Evolutionary conservation across 2,888 invertebrate genomes (phyloP), one percentile per base, ranked within the genome.

Genomic region (Heliconius aoede): DNA sequence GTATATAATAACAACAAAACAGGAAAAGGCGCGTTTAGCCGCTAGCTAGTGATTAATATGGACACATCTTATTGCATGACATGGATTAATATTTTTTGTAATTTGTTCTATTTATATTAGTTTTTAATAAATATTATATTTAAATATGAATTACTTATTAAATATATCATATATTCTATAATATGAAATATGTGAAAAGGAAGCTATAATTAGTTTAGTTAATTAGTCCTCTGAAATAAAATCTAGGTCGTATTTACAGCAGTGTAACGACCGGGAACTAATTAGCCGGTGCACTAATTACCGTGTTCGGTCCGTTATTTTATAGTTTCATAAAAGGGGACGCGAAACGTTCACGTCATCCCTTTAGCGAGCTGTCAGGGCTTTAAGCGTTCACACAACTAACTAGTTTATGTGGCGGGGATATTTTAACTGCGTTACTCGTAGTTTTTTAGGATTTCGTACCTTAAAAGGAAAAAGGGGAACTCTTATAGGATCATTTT

Each of bases 251-350:
- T 64, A 75, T 72, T 77, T 76, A 73, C 74, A 75, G 74, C 73
- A 78, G 73, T 78, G 76, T 76, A 81, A 80, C 79, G 78, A 78
- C 77, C 73, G 78, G 75, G 71, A 79, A 80, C 80, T 82, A 82
- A 84, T 84, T 82, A 82, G 78, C 82, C 81, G 78, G 73, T 81
- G 72, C 79, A 77, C 83, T 85, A 84, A 84, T 76, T 76, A 86
- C 84, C 81, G 82, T 83, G 77, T 85, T 84, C 81, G 81, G 79
- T 80, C 74, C 76, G 76, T 84, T 84, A 81, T 82, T 82, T 82
- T 74, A 79, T 76, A 78, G 77, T 60, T 76, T 69, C 65, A 74
- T 79, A 68, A 78, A 77, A 76, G 78, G 76, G 76, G 76, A 74
- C 74, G 74, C 74, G 64, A 76, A 78, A 79, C 74, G 74, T 65